Evolutionary conservation across 2,113 vertebrate genomes (phyloP), one percentile per base, ranked within the genome.

Genomic region (Galemys pyrenaicus): DNA sequence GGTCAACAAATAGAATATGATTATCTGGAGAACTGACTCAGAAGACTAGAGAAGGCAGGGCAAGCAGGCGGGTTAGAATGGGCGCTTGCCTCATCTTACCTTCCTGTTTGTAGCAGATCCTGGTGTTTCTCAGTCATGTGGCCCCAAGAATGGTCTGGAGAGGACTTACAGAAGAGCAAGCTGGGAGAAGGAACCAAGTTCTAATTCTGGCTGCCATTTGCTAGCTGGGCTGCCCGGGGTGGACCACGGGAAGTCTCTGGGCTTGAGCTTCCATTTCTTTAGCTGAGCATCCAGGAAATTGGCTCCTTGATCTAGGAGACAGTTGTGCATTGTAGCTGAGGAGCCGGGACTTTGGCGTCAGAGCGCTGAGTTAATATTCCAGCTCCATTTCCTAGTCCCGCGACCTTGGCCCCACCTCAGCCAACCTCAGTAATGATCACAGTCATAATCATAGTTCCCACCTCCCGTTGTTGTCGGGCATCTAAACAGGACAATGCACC

Each of bases 341-440:
- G 20, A 51, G 17, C n/a, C 37, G 22, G 1, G 60, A 32, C 85
- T 80, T 68, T 30, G n/a, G 54, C 51, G 70, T 65, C 44, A 80
- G 44, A 19, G 44, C 5, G 17, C 24, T 51, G 4, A 20, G 8
- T 91, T 81, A 32, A 64, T 68, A 56, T 39, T 62, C 49, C 26
- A 9, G 65, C 54, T 85, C 1, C n/a, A 0, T 90, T 90, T 87
- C 71, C 82, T 87, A 62, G 37, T 79, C 67, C 46, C 58, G 2
- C 87, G 74, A 91, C 89, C 91, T 89, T 64, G 89, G 20, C 44
- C 39, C 56, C 93, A 62, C 54, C 75, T 39, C 19, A 16, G 46
- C 79, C n/a, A 82, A 81, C 74, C 62, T 89, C 15, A 5, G 56
- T 26, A 26, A 58, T 35, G 39, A 35, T 51, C 49, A 74, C 37